Evolutionary conservation across 2,888 invertebrate genomes (phyloP), one percentile per base, ranked within the genome.

Genomic region (Eledona agricola): DNA sequence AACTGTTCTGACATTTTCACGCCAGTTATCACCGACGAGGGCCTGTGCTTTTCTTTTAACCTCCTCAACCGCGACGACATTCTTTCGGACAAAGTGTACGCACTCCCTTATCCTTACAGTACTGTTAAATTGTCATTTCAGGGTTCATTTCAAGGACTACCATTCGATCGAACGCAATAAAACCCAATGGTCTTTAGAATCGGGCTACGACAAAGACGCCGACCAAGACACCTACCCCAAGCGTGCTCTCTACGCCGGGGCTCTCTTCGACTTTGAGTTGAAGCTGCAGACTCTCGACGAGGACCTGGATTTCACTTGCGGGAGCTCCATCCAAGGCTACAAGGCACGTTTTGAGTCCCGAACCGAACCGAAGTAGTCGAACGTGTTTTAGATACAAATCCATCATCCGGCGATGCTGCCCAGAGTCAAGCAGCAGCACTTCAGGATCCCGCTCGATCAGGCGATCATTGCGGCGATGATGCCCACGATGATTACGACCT

Each of bases 1-100:
- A 35, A 58, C 3, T 69, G 69, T 16, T 31, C 43, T 0, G 42
- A 67, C 23, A 53, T 70, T 7, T 67, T 69, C 25, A 59, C 59
- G 17, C 70, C 67, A 11, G 52, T 85, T 1, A 85, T 87, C 63
- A 88, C 88, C 0, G 87, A 87, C 61, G 87, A 88, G 68, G 88
- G 88, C 0, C 74, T 85, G 1, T 89, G 88, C 63, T 86, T 83
- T 56, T 85, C 86, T 1, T 88, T 87, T 63, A 89, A 88, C 63
- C 83, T 83, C 40, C 68, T 88, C 32, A 80, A 81, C 31, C 77
- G 80, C 1, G 75, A 78, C 0, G 82, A 86, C 57, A 74, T 87
- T 10, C 84, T 83, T 57, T 77, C 81, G 40, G 62, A 77, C 16
- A 77, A 81, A 35, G 79, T 80, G 83, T 82, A 73, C 71, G 71